phyloP scores from a whole-genome alignment of 2,888 invertebrate genomes.

The Lysandra bellargus region DNA sequence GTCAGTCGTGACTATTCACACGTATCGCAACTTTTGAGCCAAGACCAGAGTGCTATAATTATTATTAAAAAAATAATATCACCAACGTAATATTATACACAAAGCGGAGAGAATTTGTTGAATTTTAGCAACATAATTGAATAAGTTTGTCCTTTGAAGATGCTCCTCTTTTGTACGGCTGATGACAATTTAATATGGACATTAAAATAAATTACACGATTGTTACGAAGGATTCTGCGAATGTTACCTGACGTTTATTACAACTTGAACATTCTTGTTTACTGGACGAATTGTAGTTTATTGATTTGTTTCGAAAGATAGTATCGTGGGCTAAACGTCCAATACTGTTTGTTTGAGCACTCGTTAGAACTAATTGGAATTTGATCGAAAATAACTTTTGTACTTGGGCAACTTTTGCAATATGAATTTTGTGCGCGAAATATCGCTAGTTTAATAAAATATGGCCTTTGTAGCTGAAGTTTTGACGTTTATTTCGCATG shows the following conservation, averaged over 20 bases:
- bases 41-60: not conserved
- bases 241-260: not conserved
- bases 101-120: constrained; percentile 18
- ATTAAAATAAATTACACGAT: constrained; percentile 12
- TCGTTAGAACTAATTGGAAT: not conserved
- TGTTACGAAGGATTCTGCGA: constrained; percentile 1
- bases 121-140: constrained; percentile 19
- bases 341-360: not conserved
- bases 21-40: not conserved
- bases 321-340: not conserved
- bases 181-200: constrained; percentile 24
- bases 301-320: not conserved
- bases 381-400: constrained; percentile 15
- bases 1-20: not conserved
- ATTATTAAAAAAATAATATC: constrained; percentile 1
- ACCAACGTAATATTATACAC: not conserved
- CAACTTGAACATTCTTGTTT: not conserved
- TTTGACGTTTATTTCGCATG: constrained; percentile 22
- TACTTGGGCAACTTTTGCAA: constrained; percentile 1
- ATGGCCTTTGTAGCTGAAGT: constrained; percentile 27
- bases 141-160: constrained; percentile 25
- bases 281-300: not conserved
- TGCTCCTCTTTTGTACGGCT: constrained; percentile 10
- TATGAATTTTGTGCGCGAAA: constrained; percentile 13
- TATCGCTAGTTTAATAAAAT: constrained; percentile 10